These are phyloP conservation scores for Cyaniris semiargus DNA, from an alignment of 2,888 invertebrate species.

Conservation along the genomic window DNA sequence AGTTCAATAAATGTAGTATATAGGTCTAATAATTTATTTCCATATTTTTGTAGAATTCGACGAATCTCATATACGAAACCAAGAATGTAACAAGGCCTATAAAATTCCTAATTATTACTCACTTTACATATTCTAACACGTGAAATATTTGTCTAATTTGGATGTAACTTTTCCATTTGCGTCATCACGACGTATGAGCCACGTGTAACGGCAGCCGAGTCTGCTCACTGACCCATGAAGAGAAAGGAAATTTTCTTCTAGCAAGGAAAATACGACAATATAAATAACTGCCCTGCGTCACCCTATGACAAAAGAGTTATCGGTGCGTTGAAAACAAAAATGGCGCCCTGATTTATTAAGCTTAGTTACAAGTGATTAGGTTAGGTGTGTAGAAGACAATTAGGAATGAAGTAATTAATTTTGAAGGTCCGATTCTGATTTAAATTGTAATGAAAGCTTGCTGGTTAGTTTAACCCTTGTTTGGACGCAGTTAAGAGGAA, in stretches of 20 bases:
- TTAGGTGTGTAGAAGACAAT: constrained; percentile 46
- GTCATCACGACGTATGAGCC: constrained; percentile 31
- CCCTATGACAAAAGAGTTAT: constrained; percentile 81
- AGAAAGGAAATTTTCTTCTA: constrained; percentile 79
- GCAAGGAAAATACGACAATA: constrained; percentile 77
- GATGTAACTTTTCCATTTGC: constrained; percentile 32
- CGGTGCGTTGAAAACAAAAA: constrained; percentile 81
- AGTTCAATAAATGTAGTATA: not conserved
- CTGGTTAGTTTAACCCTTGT: not conserved
- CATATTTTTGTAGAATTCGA: no score
- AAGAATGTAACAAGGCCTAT: not conserved
- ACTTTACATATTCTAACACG: not conserved
- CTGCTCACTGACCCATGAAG: constrained; percentile 80
- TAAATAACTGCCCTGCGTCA: constrained; percentile 79
- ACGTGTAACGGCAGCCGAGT: constrained; percentile 56
- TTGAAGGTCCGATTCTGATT: not conserved
- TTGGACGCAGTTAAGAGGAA: no score
- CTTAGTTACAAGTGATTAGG: constrained; percentile 61
- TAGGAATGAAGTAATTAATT: constrained; percentile 26
- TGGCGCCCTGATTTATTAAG: constrained; percentile 75
- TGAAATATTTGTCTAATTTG: not conserved
- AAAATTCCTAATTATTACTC: not conserved
- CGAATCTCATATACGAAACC: not conserved
- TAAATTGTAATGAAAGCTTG: not conserved
- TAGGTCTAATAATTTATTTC: no score